Evolutionary conservation across 2,797 vertebrate genomes (phyloP).

Genomic region (Pseudochirops corinnae): DNA sequence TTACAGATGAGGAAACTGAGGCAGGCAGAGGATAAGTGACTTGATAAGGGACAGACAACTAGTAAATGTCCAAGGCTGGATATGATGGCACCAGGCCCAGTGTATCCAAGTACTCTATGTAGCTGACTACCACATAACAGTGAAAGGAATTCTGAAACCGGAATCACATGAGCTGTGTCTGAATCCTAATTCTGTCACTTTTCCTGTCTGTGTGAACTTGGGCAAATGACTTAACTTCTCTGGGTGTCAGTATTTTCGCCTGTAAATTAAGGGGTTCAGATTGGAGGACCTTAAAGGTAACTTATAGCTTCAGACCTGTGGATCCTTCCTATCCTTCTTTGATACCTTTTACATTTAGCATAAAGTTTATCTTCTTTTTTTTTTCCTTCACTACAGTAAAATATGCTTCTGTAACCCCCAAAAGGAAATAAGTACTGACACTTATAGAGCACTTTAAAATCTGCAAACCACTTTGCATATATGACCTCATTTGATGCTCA

Average conservation of each 20-base stretch:
- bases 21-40: background rate
- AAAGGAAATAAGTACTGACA: conserved; percentile 14
- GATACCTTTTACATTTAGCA: background rate
- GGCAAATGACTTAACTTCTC: background rate
- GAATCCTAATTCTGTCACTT: background rate
- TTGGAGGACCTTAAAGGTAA: background rate
- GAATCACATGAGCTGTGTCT: background rate
- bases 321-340: background rate
- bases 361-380: background rate
- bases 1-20: background rate
- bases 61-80: background rate
- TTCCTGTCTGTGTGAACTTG: background rate
- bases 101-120: background rate
- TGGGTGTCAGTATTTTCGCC: background rate
- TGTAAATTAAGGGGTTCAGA: background rate
- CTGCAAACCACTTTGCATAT: conserved; percentile 2
- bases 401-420: conserved; percentile 19
- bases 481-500: background rate
- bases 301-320: background rate
- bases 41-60: background rate
- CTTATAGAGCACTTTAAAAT: background rate
- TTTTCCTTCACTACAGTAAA: background rate
- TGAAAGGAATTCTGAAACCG: background rate
- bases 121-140: background rate
- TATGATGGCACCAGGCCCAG: background rate